phyloP scores from a whole-genome alignment of 2,888 invertebrate genomes.

The Leistus spinibarbis region DNA sequence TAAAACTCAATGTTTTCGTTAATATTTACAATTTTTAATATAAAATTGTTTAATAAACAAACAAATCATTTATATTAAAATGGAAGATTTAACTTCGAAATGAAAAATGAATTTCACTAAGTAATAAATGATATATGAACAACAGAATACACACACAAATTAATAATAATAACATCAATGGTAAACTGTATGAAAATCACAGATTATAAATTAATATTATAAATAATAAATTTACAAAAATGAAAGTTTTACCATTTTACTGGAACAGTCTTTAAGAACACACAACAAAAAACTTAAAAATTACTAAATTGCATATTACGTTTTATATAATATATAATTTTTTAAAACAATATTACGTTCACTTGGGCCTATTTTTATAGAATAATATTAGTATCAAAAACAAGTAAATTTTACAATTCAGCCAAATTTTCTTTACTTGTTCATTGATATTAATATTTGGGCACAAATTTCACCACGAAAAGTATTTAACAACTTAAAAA shows the following conservation, averaged over 20 bases:
- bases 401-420: neutral
- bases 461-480: neutral
- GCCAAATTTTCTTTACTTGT: neutral
- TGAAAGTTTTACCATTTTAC: conserved; percentile 37
- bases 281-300: conserved; percentile 39
- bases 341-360: conserved; percentile 8
- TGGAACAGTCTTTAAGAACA: conserved; percentile 39
- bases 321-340: neutral
- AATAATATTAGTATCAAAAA: conserved; percentile 2
- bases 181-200: conserved; percentile 49
- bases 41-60: conserved; percentile 37
- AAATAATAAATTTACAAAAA: conserved; percentile 41
- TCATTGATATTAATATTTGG: neutral
- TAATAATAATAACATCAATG: conserved; percentile 48
- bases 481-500: neutral
- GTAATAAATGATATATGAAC: neutral
- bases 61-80: conserved; percentile 1
- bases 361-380: conserved; percentile 17
- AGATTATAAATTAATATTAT: conserved; percentile 45
- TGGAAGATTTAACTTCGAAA: neutral
- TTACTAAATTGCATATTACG: conserved; percentile 40
- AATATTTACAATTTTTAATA: conserved; percentile 45
- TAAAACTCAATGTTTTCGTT: conserved; percentile 22
- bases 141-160: conserved; percentile 40
- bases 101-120: neutral